A percentile compares a stretch with the other conserved stretches of the same genome.
phyloP scores from a whole-genome alignment of 2,113 vertebrate genomes.

The Callaeas wilsoni region DNA sequence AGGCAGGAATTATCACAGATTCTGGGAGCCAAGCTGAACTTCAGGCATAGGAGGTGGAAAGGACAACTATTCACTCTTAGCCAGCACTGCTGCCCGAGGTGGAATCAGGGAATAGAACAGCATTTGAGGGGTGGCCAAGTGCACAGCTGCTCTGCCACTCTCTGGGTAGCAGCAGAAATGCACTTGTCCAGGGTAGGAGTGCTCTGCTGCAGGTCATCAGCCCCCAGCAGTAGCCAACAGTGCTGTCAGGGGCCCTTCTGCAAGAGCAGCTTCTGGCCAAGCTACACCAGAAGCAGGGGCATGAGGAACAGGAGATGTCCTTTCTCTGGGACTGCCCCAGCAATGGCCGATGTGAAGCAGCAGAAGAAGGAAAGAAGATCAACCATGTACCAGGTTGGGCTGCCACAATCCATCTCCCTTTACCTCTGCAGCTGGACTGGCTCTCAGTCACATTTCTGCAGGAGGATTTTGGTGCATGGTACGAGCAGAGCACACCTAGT shows the following conservation, averaged over 20 bases:
- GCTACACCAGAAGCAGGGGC: fast-evolving
- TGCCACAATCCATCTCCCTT: fast-evolving
- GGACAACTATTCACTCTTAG: background rate
- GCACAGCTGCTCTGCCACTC: background rate
- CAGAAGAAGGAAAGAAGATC: background rate
- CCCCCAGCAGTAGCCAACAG: background rate
- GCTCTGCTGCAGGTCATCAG: background rate
- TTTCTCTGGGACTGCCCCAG: background rate
- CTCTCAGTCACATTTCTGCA: background rate
- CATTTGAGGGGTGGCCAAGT: background rate
- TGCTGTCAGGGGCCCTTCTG: too few relatives aligned
- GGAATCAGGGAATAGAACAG: background rate
- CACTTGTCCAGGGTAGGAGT: background rate
- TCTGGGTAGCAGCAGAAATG: background rate
- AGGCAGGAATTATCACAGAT: background rate
- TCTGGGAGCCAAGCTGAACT: background rate
- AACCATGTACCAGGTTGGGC: fast-evolving
- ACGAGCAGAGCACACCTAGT: background rate
- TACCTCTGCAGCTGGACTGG: background rate
- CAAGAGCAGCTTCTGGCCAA: background rate
- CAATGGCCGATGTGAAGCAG: fast-evolving
- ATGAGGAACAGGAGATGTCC: background rate
- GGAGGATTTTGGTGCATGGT: fast-evolving
- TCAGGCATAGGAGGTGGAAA: background rate
- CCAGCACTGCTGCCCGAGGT: background rate